Evolutionary conservation across 2,113 vertebrate genomes (phyloP), one percentile per base, ranked within the genome.

Genomic region (Centropus unirufus): DNA sequence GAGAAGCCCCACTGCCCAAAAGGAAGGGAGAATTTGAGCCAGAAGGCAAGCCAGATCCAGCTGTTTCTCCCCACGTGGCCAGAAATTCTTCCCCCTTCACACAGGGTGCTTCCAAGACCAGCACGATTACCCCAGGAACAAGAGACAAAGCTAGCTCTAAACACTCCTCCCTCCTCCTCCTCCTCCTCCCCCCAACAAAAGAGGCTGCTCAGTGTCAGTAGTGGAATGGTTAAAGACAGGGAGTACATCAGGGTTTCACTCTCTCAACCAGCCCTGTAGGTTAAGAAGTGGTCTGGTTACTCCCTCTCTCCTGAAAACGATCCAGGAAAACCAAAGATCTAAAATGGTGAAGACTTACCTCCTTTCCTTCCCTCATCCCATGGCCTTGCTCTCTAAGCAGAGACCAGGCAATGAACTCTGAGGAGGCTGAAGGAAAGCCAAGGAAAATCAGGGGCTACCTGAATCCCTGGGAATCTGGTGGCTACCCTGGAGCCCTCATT

Each of bases 401-500:
- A 87, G 95, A 95, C 47, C 11, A 88, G 94, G 93, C 93, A 94
- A 92, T 79, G 92, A 93, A 93, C 88, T 95, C 89, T 92, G 90
- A 95, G 90, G 80, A 94, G 93, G 91, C 91, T 94, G 94, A 97
- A 95, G 93, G 90, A 94, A 96, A 96, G 94, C 92, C 85, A 92
- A 92, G 92, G 92, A 89, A 95, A 95, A 92, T 95, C 88, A 95
- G 90, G 90, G 88, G 89, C 94, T 95, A 96, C 93, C 95, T 95
- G 93, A 96, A 87, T 93, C 95, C 94, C 95, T 95, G 91, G 83
- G 82, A 93, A 95, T 90, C 89, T 94, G 94, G 95, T 96, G 90
- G 95, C 96, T 96, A 95, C 93, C 96, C 93, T 95, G 93, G 92
- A 95, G 91, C 85, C 92, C 92, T 95, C 94, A 91, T 85, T 95